These are phyloP conservation scores for Echinarachnius parma DNA, from an alignment of 53 echinoderm and acorn worm genomes.

Conservation along the genomic window DNA sequence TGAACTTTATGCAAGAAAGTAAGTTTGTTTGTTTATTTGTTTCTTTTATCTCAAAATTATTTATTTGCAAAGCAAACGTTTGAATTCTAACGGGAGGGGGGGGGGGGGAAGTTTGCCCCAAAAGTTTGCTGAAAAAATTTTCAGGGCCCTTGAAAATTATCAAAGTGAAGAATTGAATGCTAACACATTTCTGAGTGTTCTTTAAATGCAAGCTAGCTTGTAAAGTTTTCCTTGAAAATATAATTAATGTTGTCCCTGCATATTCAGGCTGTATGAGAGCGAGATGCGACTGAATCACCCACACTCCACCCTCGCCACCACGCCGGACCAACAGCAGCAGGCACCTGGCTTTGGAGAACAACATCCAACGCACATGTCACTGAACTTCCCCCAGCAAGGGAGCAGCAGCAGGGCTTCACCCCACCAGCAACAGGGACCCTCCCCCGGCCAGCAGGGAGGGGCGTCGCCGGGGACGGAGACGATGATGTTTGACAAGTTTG, in stretches of 20 bases:
- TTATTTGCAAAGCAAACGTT: too few species aligned
- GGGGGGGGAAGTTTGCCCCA: too few species aligned
- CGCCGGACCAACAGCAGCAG: neutral
- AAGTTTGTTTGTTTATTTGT: neutral
- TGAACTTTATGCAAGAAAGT: slow-evolving; percentile 54
- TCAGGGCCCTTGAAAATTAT: too few species aligned
- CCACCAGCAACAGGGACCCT: neutral
- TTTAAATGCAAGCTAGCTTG: too few species aligned
- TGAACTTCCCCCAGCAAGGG: slow-evolving; percentile 6
- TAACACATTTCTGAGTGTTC: too few species aligned
- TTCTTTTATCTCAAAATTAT: too few species aligned
- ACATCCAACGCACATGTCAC: slow-evolving; percentile 14
- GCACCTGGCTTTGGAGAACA: neutral
- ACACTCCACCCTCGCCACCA: slow-evolving; percentile 6
- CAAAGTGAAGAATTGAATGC: too few species aligned
- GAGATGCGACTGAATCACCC: slow-evolving; percentile 37
- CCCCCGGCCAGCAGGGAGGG: neutral
- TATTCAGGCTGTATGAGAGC: slow-evolving; percentile 57
- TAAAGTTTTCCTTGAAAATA: too few species aligned
- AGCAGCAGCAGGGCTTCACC: neutral
- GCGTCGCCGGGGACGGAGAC: slow-evolving; percentile 29
- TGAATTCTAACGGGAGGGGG: too few species aligned
- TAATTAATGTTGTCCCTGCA: neutral
- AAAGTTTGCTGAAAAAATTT: too few species aligned
- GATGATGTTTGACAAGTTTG: slow-evolving; percentile 85